A percentile compares a stretch with the other conserved stretches of the same genome.
phyloP scores from a whole-genome alignment of 2,797 vertebrate species.

The Centropyge bicolor region DNA sequence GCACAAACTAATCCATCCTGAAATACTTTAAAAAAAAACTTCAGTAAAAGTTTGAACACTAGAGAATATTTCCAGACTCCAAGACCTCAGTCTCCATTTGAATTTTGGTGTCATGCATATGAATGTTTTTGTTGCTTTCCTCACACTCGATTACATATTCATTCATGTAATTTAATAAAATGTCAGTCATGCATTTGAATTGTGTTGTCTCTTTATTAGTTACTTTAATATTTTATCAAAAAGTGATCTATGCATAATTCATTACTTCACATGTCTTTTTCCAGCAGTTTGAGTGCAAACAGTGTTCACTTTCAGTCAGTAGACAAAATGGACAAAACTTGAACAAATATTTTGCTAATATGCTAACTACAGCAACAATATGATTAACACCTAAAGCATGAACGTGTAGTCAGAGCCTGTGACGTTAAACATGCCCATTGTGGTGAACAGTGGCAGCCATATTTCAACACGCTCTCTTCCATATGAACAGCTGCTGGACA shows the following conservation, averaged over 20 bases:
- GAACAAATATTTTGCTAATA: not conserved
- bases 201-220: slow-evolving; percentile 19
- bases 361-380: not conserved
- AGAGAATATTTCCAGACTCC: not conserved
- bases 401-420: not conserved
- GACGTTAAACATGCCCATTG: not conserved
- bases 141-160: not conserved
- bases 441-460: not conserved
- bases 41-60: not conserved
- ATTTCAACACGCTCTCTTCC: not conserved
- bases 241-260: not conserved
- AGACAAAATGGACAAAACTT: not conserved
- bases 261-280: slow-evolving; percentile 29
- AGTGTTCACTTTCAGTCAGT: slow-evolving; percentile 1
- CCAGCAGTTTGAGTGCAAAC: slow-evolving; percentile 36
- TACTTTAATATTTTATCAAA: slow-evolving; percentile 17
- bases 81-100: not conserved
- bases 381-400: not conserved
- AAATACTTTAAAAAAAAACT: not conserved
- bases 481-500: not conserved
- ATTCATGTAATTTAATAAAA: no score
- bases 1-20: no score
- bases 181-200: not conserved
- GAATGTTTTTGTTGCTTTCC: not conserved
- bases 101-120: not conserved